Evolutionary conservation across 2,888 invertebrate genomes (phyloP).

Genomic region (Agriotes lineatus): DNA sequence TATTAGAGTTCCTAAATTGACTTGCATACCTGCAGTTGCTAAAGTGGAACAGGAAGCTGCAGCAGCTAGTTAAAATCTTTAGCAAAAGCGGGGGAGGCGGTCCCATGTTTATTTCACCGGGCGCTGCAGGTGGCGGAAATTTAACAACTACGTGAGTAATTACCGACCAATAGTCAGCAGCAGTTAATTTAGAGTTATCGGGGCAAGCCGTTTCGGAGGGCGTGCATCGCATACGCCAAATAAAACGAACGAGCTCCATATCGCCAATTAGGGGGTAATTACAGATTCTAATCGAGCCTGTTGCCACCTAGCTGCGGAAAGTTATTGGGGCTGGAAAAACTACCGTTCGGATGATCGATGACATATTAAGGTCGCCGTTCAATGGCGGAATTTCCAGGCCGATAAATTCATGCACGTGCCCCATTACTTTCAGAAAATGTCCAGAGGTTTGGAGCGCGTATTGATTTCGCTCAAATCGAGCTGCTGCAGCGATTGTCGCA

Average conservation of each 20-base stretch:
- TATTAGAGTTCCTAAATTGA: no score
- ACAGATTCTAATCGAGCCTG: constrained; percentile 18
- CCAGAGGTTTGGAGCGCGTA: constrained; percentile 25
- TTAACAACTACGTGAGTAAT: no score
- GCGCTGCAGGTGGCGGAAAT: no score
- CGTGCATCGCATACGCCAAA: neutral
- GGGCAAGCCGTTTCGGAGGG: neutral
- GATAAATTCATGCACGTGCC: constrained; percentile 31
- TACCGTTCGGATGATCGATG: constrained; percentile 31
- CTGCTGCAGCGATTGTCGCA: constrained; percentile 15
- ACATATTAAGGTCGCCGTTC: constrained; percentile 33
- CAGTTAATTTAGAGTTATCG: neutral
- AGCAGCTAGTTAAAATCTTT: no score
- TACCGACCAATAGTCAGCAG: no score
- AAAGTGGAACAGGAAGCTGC: no score
- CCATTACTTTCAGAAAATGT: constrained; percentile 28
- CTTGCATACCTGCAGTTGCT: no score
- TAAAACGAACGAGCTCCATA: neutral
- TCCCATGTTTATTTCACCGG: no score
- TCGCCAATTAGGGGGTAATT: constrained; percentile 22
- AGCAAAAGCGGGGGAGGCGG: no score
- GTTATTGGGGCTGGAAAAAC: constrained; percentile 24
- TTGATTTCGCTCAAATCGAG: constrained; percentile 28
- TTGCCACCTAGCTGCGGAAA: constrained; percentile 6
- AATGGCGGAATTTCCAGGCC: constrained; percentile 32